Evolutionary conservation across 1,140 invertebrate genomes (phyloP).

Genomic region (Sycophila sp.): DNA sequence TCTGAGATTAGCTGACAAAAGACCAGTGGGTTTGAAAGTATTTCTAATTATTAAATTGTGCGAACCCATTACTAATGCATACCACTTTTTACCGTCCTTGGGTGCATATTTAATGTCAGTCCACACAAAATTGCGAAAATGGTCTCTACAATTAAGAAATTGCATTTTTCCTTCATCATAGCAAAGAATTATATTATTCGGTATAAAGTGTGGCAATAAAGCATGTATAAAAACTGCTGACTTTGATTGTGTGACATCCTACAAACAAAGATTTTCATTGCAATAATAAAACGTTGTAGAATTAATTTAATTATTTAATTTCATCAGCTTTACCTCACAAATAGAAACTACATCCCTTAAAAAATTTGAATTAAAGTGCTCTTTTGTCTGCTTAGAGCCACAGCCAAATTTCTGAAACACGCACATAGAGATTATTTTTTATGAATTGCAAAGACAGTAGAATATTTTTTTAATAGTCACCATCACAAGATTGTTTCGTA

Average conservation of each 20-base stretch:
- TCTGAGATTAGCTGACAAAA: background rate
- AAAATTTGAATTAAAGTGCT: background rate
- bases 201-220: background rate
- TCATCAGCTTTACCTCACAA: background rate
- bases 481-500: conserved; percentile 60
- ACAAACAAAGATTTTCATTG: background rate
- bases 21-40: background rate
- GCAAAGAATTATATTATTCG: background rate
- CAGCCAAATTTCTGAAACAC: background rate
- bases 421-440: background rate
- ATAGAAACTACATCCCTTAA: background rate
- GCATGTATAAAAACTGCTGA: background rate
- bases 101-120: conserved; percentile 6
- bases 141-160: background rate
- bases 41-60: conserved; percentile 11
- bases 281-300: background rate
- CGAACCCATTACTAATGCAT: background rate
- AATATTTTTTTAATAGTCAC: conserved; percentile 42
- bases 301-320: background rate
- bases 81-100: conserved; percentile 20
- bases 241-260: background rate
- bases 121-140: background rate
- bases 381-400: background rate
- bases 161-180: background rate
- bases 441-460: background rate